These are phyloP conservation scores for Martes martes DNA, from an alignment of 2,113 vertebrate species.

Conservation along the genomic window DNA sequence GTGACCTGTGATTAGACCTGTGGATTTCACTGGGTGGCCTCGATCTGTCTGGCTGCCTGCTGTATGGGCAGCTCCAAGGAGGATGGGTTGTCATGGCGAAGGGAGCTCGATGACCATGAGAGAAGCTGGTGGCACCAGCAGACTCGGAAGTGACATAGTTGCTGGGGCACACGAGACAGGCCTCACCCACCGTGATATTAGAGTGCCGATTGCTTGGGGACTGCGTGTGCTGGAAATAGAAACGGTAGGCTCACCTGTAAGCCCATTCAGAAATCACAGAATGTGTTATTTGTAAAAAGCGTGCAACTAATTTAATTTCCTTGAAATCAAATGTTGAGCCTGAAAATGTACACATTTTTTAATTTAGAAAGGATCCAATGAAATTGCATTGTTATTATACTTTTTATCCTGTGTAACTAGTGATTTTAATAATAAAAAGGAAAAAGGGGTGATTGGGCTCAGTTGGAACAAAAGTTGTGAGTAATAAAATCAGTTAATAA, in stretches of 20 bases:
- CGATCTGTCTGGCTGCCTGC: neutral
- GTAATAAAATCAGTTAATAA: neutral
- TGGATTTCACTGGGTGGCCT: neutral
- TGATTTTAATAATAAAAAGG: neutral
- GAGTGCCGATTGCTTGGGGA: neutral
- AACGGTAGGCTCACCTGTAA: neutral
- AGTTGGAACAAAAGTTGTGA: neutral
- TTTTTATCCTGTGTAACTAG: neutral
- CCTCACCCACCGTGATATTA: neutral
- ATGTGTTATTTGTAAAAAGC: neutral
- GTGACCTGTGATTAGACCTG: neutral
- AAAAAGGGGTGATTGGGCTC: neutral
- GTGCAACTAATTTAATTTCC: neutral
- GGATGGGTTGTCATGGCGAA: neutral
- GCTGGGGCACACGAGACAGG: neutral
- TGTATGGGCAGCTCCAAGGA: neutral
- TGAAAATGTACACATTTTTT: neutral
- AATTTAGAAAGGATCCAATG: neutral
- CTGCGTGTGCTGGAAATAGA: neutral
- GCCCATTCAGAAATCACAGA: neutral
- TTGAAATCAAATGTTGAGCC: neutral
- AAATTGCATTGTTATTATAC: neutral
- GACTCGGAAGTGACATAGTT: neutral
- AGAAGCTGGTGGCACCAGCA: neutral
- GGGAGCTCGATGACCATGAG: neutral